These are phyloP conservation scores for Aegotheles bennettii DNA, from an alignment of 2,113 vertebrate species.

Conservation along the genomic window DNA sequence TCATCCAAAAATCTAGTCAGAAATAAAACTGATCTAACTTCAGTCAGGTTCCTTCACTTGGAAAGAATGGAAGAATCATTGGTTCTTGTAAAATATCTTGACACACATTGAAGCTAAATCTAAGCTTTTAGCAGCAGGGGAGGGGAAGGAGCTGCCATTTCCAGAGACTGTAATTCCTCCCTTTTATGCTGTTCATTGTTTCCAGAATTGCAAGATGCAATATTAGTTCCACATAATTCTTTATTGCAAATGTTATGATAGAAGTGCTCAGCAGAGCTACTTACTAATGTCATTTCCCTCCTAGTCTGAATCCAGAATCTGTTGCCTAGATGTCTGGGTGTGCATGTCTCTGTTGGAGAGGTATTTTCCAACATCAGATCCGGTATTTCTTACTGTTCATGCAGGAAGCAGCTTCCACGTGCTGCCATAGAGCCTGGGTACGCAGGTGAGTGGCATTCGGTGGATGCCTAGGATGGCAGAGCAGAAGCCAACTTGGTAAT, in stretches of 20 bases:
- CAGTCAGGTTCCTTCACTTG: neutral
- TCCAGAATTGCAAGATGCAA: neutral
- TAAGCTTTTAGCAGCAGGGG: neutral
- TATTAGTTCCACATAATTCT: neutral
- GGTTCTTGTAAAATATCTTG: neutral
- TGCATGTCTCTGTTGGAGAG: neutral
- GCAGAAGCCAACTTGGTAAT: neutral
- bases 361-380: neutral
- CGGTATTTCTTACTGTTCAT: neutral
- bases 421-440: neutral
- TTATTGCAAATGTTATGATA: neutral
- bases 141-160: neutral
- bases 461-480: neutral
- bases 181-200: neutral
- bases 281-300: neutral
- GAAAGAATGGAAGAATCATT: neutral
- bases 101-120: neutral
- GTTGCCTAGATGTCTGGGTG: neutral
- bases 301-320: neutral
- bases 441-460: fast-evolving
- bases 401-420: neutral
- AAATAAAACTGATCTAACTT: neutral
- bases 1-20: neutral
- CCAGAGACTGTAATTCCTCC: neutral
- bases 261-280: neutral